These are phyloP conservation scores for Dendrolimus kikuchii DNA, from an alignment of 1,140 invertebrate species.

Conservation along the genomic window DNA sequence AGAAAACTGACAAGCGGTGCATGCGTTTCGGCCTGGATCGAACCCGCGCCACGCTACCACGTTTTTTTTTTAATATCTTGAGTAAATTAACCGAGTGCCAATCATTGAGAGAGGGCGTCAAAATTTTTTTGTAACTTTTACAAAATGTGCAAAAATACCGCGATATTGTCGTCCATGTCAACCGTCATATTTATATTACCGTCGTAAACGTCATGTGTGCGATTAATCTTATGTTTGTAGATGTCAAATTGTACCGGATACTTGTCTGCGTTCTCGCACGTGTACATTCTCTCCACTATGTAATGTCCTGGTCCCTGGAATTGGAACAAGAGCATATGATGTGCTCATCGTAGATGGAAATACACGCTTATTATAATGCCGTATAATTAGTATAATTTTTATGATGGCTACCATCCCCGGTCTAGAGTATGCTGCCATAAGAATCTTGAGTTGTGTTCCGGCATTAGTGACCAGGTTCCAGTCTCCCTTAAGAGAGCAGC, in stretches of 20 bases:
- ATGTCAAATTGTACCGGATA: constrained; percentile 6
- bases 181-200: constrained; percentile 11
- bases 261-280: constrained; percentile 2
- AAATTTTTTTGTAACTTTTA: neutral
- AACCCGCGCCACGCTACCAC: neutral
- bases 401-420: no score
- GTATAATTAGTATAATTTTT: neutral
- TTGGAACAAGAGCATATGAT: no score
- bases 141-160: constrained; percentile 14
- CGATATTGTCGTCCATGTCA: constrained; percentile 19
- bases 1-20: neutral
- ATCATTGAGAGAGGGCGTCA: neutral
- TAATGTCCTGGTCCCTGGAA: constrained; percentile 6
- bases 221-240: constrained; percentile 34
- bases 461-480: no score
- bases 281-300: constrained; percentile 2
- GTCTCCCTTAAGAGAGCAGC: no score
- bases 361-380: neutral
- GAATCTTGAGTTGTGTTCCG: no score
- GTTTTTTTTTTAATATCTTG: neutral
- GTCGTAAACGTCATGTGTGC: constrained; percentile 49
- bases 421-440: no score
- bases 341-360: neutral
- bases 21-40: neutral
- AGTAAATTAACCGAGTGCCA: neutral